Evolutionary conservation across 2,797 vertebrate genomes (phyloP), one percentile per base, ranked within the genome.

Genomic region (Hydrocynus forskahlii): DNA sequence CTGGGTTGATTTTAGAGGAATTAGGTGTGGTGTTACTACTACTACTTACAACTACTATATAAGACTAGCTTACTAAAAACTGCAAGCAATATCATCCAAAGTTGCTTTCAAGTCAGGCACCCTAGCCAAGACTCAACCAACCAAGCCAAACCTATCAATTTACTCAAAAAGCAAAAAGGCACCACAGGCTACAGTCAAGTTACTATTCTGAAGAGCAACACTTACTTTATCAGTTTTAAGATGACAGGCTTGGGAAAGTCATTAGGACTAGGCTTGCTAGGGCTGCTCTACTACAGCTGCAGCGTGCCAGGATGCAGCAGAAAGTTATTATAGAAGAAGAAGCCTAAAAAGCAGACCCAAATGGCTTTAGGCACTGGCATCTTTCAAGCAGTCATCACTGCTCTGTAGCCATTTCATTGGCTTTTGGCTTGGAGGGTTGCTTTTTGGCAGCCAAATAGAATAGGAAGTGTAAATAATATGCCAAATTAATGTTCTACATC

Each of bases 401-500:
- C 35, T 85, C 71, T 78, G 78, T 45, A 81, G 52, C 62, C 16
- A 45, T 76, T 80, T 75, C 25, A 29, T 60, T 55, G 55, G 73
- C 84, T 80, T 83, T 83, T 52, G 57, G 55, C 71, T 69, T 16
- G 40, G 35, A 76, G 80, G 68, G 78, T n/a, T 81, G 21, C 48
- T 75, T 71, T 75, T 48, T 75, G 83, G 82, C 71, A 86, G 70
- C 63, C 38, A 68, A 81, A 68, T 69, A 45, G 63, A 52, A 72
- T 9, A 35, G 48, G 75, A 75, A 77, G 73, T 85, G 81, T 86
- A 86, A 88, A 83, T 86, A 85, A 86, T 84, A 78, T 82, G 78
- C 81, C 80, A 86, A 83, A 84, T 75, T 76, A 82, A 81, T 72
- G 38, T 81, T 80, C 66, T 72, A 82, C 79, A 70, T 72, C 75